Conservation (phyloP, 2,113 vertebrate genomes). For the Oryzias woworae region DNA sequence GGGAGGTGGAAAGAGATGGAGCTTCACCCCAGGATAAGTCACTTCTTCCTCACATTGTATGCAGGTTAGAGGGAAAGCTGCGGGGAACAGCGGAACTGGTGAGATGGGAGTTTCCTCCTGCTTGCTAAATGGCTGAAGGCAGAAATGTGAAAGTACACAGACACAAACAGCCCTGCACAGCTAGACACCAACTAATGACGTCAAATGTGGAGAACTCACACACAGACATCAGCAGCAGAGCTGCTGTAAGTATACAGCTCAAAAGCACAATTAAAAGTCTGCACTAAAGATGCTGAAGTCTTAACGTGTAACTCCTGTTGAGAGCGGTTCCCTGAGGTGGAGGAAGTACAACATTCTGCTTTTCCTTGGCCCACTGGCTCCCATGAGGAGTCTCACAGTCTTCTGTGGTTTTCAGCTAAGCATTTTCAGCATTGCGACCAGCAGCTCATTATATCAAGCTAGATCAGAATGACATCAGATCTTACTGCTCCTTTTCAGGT, state of each 20-base stretch:
- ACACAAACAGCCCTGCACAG: slow-evolving; percentile 8
- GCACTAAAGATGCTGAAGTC: neutral
- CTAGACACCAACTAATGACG: slow-evolving; percentile 14
- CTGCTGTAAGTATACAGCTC: too few relatives aligned
- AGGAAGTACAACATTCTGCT: neutral
- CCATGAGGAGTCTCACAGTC: slow-evolving; percentile 16
- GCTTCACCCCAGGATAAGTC: slow-evolving; percentile 56
- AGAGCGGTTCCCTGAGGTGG: neutral
- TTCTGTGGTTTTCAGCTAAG: slow-evolving; percentile 17
- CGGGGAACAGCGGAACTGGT: slow-evolving; percentile 34
- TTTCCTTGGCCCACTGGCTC: slow-evolving; percentile 11
- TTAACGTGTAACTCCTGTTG: neutral
- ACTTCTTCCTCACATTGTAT: slow-evolving; percentile 44
- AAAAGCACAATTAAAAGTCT: neutral
- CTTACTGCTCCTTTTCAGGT: too few relatives aligned
- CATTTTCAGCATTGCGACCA: slow-evolving; percentile 21
- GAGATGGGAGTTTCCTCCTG: slow-evolving; percentile 46
- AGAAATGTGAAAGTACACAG: slow-evolving; percentile 31
- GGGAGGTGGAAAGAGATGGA: slow-evolving; percentile 36
- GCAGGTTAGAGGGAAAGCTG: slow-evolving; percentile 38
- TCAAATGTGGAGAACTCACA: neutral
- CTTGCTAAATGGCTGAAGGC: slow-evolving; percentile 36
- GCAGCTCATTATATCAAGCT: slow-evolving; percentile 7
- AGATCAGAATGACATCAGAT: too few relatives aligned
- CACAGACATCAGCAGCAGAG: neutral